Evolutionary conservation across 2,888 invertebrate species (phyloP), one percentile per base, ranked within the genome.

Genomic region (Euzetes globulus): DNA sequence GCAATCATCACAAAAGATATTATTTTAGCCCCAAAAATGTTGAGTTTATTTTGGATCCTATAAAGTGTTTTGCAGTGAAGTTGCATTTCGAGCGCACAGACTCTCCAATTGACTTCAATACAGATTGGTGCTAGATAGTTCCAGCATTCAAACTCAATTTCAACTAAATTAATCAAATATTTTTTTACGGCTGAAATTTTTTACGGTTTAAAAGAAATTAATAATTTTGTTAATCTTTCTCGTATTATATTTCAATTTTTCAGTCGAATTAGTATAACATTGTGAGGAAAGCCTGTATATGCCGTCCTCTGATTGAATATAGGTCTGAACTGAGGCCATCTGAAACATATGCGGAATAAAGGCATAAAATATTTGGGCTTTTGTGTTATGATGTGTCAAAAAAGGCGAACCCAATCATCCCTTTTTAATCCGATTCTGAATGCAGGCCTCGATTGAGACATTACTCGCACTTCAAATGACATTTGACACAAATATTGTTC

Each of bases 401-500:
- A 29, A 60, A 60, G 60, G 60, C 60, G n/a, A 60, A 60, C 60
- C 60, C 6, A 60, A 29, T 55, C 55, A 55, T 55, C 55, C 55
- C 55, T 55, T 60, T 60, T 9, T 60, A 60, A 60, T 3, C 27
- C 25, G 60, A 60, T 60, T 60, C 19, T 17, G 25, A 29, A 29
- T 60, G 29, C 4, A 60, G 27, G 17, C 33, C 15, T 29, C 60
- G 60, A 60, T 60, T 60, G 25, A 60, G 60, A 60, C 25, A 60
- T 60, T 60, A 60, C 60, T 60, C 25, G 6, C 60, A 60, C 60
- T 60, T 60, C 29, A 60, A 29, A 15, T 60, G 11, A 4, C 11
- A 22, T 22, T 13, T 60, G 17, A 60, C 55, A 60, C 29, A 60
- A 29, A 60, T 33, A 29, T 29, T 60, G 60, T 60, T n/a, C 2